phyloP scores from a whole-genome alignment of 92 coral and sea anemone species.

The Pocillopora grandis region DNA sequence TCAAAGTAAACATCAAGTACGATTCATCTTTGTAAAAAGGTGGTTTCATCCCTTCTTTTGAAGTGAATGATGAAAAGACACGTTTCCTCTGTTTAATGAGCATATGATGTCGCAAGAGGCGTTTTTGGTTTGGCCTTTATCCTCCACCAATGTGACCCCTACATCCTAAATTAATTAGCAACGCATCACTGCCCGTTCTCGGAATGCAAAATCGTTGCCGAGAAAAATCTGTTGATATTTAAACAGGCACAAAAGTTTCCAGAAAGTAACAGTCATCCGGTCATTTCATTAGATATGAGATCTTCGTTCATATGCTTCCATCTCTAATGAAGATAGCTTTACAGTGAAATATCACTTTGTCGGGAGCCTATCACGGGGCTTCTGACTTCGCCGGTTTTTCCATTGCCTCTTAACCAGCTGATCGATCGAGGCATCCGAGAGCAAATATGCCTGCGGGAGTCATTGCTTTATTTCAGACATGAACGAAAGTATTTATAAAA shows the following conservation, averaged over 20 bases:
- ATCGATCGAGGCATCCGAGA: too few species aligned
- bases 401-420: too few species aligned
- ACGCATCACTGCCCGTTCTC: background rate
- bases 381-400: too few species aligned
- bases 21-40: background rate
- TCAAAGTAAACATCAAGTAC: background rate
- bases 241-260: background rate
- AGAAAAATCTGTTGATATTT: background rate
- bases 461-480: too few species aligned
- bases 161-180: background rate
- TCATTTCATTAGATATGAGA: background rate
- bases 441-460: too few species aligned
- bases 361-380: too few species aligned
- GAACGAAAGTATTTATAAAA: background rate
- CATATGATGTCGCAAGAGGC: background rate
- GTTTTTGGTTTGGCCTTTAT: background rate
- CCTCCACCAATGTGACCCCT: background rate
- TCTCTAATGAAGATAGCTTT: too few species aligned
- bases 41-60: background rate
- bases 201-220: background rate
- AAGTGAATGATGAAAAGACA: background rate
- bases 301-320: too few species aligned
- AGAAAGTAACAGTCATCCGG: background rate
- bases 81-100: background rate
- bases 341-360: too few species aligned